phyloP scores from a whole-genome alignment of 92 coral and sea anemone species.

The Ricordea florida region DNA sequence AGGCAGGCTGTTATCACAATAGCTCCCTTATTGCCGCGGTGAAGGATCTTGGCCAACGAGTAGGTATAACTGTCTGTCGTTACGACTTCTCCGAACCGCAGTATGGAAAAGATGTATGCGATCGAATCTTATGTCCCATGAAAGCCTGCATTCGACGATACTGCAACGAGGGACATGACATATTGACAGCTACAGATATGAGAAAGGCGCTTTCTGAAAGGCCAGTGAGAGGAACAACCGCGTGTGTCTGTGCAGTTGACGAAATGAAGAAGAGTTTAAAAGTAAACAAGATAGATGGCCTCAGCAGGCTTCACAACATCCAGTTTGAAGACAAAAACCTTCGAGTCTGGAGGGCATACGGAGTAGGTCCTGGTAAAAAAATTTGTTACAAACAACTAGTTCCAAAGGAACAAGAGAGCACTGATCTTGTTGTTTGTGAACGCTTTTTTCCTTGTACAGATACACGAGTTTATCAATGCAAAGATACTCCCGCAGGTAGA shows the following conservation, averaged over 20 bases:
- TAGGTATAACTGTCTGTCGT: conserved; percentile 35
- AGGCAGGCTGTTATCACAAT: conserved; percentile 34
- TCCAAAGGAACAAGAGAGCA: conserved; percentile 20
- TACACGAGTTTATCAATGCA: conserved; percentile 6
- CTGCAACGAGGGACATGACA: conserved; percentile 71
- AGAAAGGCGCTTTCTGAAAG: conserved; percentile 54
- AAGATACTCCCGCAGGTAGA: not conserved
- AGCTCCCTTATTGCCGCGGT: conserved; percentile 40
- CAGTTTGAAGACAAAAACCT: conserved; percentile 37
- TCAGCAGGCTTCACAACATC: conserved; percentile 59
- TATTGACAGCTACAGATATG: conserved; percentile 61
- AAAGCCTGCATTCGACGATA: conserved; percentile 64
- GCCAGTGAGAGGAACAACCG: conserved; percentile 65
- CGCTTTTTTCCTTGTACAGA: conserved; percentile 12
- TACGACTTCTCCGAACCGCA: conserved; percentile 79
- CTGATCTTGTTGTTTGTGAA: conserved; percentile 7
- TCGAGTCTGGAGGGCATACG: conserved; percentile 57
- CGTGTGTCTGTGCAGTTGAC: conserved; percentile 44
- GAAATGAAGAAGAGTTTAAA: conserved; percentile 29
- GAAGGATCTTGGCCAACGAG: conserved; percentile 41
- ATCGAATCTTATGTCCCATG: conserved; percentile 74
- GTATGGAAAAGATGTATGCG: conserved; percentile 68
- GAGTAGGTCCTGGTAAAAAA: conserved; percentile 48
- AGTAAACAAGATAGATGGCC: conserved; percentile 37
- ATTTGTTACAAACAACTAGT: conserved; percentile 20